Conservation (phyloP, 1,140 invertebrate species). For the Lepidurus apus region DNA sequence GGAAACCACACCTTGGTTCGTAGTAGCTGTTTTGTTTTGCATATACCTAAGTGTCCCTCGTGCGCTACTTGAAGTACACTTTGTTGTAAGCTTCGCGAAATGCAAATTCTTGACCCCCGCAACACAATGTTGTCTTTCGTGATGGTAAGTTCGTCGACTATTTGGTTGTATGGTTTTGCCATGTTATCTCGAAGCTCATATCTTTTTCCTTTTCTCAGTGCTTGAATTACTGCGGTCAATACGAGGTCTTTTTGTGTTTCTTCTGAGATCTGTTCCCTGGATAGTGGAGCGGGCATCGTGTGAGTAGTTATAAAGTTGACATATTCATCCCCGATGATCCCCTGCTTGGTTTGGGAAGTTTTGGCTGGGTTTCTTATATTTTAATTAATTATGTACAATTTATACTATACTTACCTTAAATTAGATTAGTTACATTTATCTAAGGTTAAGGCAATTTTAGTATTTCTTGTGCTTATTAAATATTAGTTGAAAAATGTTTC, state of each 20-base stretch:
- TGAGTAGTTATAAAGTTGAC: background rate
- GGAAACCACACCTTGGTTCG: conserved; percentile 42
- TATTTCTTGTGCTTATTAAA: too few relatives aligned
- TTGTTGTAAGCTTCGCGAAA: conserved; percentile 36
- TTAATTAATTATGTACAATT: too few relatives aligned
- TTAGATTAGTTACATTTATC: too few relatives aligned
- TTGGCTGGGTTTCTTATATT: background rate
- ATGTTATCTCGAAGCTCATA: background rate
- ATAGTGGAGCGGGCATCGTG: background rate
- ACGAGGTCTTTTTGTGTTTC: background rate
- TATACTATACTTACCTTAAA: too few relatives aligned
- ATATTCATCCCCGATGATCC: background rate
- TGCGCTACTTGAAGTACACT: conserved; percentile 38
- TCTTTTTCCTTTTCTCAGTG: background rate
- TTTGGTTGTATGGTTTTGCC: background rate
- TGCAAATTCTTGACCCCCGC: conserved; percentile 33
- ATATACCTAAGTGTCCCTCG: conserved; percentile 35
- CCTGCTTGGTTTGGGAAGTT: background rate
- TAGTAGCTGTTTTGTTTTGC: conserved; percentile 38
- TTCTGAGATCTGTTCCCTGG: background rate
- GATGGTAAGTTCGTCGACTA: background rate
- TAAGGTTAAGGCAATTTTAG: too few relatives aligned
- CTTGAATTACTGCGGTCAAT: background rate
- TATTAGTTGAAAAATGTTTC: too few relatives aligned
- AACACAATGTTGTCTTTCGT: background rate